Conservation (phyloP, 2,888 invertebrate species). For the Anodontia alba region DNA sequence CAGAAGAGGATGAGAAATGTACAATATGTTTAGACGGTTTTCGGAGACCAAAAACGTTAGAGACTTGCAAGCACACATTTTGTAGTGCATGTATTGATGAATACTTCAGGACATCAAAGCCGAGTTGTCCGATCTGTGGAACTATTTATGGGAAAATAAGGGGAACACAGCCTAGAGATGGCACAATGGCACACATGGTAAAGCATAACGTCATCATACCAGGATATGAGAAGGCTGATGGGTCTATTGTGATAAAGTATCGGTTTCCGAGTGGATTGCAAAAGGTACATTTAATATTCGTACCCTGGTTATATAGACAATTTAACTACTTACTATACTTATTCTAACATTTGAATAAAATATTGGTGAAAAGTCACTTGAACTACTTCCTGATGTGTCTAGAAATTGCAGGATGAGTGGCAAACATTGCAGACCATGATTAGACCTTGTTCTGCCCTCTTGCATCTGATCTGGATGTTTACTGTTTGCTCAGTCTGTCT, state of each 20-base stretch:
- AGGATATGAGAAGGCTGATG: constrained; percentile 52
- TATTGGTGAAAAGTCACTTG: too few relatives aligned
- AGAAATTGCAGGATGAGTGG: too few relatives aligned
- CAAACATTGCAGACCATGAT: too few relatives aligned
- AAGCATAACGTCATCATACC: constrained; percentile 48
- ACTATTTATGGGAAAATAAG: constrained; percentile 69
- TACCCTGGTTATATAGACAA: not conserved
- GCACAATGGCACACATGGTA: constrained; percentile 62
- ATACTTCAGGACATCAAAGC: constrained; percentile 65
- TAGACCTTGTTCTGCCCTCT: too few relatives aligned
- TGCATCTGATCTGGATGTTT: too few relatives aligned
- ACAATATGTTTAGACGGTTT: constrained; percentile 67
- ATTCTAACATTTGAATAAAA: too few relatives aligned
- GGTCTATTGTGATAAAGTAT: constrained; percentile 58
- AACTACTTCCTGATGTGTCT: too few relatives aligned
- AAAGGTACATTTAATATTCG: constrained; percentile 51
- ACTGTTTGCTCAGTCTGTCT: too few relatives aligned
- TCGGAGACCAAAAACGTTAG: constrained; percentile 58
- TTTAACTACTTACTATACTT: too few relatives aligned
- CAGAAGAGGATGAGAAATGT: constrained; percentile 44
- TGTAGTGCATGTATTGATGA: constrained; percentile 74
- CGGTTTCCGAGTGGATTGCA: constrained; percentile 61
- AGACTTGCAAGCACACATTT: constrained; percentile 73
- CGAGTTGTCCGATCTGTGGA: constrained; percentile 78
- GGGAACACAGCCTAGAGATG: constrained; percentile 77